A percentile compares a stretch with the other conserved stretches of the same genome.
Evolutionary conservation across 2,888 invertebrate genomes (phyloP).

Genomic region (Arenicola marina): DNA sequence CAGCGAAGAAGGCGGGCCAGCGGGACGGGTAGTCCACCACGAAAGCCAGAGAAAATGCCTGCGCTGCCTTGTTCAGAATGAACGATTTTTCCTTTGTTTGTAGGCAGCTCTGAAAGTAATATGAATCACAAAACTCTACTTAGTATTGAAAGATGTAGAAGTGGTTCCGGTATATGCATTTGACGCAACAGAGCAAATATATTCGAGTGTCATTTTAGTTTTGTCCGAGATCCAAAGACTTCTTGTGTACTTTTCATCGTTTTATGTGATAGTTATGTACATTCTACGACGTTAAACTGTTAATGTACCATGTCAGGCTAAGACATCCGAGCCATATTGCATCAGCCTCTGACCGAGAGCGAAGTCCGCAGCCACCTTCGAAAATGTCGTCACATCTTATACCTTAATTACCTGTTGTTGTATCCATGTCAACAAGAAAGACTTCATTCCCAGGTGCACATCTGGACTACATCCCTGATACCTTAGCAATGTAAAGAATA

Average conservation of each 20-base stretch:
- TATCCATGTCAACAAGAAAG: constrained; percentile 59
- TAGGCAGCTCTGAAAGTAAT: constrained; percentile 38
- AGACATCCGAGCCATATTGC: too few relatives aligned
- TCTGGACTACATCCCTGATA: constrained; percentile 21
- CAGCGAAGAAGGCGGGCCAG: constrained; percentile 66
- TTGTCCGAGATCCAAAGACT: too few relatives aligned
- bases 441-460: constrained; percentile 55
- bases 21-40: constrained; percentile 64
- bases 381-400: neutral
- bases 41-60: constrained; percentile 65
- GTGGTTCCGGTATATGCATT: too few relatives aligned
- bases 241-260: too few relatives aligned
- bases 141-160: neutral
- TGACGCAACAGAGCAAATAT: too few relatives aligned
- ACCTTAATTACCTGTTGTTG: constrained; percentile 53
- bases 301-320: too few relatives aligned
- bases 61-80: constrained; percentile 66
- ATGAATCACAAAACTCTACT: neutral
- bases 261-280: too few relatives aligned
- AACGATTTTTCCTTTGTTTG: constrained; percentile 56
- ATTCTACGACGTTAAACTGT: too few relatives aligned
- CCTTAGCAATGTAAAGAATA: constrained; percentile 12
- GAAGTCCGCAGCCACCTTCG: too few relatives aligned
- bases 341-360: too few relatives aligned
- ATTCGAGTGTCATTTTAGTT: too few relatives aligned